Conservation (phyloP, 2,113 vertebrate genomes). For the Stegastes partitus region DNA sequence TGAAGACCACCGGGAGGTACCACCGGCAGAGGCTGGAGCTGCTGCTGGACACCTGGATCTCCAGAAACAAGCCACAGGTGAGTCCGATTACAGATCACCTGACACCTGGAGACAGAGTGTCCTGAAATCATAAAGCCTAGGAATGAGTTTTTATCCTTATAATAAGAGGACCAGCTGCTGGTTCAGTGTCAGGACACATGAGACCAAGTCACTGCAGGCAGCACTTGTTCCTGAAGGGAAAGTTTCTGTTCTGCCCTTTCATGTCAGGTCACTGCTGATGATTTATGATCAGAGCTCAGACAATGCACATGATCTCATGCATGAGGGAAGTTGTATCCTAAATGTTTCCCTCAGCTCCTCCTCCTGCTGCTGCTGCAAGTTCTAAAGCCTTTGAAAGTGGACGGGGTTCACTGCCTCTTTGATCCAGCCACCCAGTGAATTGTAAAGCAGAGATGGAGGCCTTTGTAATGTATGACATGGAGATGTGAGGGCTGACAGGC, state of each 20-base stretch:
- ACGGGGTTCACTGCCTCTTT: constrained; percentile 23
- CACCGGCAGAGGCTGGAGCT: constrained; percentile 90
- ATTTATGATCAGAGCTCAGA: neutral
- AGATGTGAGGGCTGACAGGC: constrained; percentile 40
- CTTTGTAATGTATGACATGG: constrained; percentile 64
- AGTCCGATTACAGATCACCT: neutral
- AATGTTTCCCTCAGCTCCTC: constrained; percentile 4
- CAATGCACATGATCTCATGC: neutral
- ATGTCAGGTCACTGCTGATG: neutral
- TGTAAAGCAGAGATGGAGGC: constrained; percentile 48
- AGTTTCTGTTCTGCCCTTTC: too few relatives aligned
- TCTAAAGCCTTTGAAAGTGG: constrained; percentile 22
- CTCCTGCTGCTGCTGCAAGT: neutral
- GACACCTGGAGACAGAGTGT: too few relatives aligned
- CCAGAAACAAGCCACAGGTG: constrained; percentile 90
- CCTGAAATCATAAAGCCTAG: too few relatives aligned
- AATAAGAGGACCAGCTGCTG: too few relatives aligned
- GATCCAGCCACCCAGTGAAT: constrained; percentile 21
- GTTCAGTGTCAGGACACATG: too few relatives aligned
- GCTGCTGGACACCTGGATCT: constrained; percentile 94
- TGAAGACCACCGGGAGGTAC: constrained; percentile 92
- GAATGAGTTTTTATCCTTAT: too few relatives aligned
- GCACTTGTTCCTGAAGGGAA: too few relatives aligned
- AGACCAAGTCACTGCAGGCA: too few relatives aligned
- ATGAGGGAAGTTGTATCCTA: neutral